Evolutionary conservation across 2,113 vertebrate genomes (phyloP).

Genomic region (Actinemys pallida): DNA sequence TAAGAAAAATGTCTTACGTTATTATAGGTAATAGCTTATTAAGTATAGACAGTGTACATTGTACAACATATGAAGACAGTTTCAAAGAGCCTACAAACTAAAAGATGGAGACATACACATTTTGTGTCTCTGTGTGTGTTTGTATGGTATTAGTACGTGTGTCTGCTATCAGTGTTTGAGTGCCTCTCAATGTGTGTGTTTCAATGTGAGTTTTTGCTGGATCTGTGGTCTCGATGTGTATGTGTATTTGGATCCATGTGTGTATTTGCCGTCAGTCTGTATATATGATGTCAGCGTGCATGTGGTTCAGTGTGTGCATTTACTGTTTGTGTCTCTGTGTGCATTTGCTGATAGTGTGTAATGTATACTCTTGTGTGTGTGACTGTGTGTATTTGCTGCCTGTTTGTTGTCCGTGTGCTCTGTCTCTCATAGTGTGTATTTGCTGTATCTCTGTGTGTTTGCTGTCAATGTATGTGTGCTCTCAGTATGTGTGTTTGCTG

Average conservation of each 20-base stretch:
- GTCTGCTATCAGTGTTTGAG: not conserved
- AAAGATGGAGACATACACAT: not conserved
- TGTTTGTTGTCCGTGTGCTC: not conserved
- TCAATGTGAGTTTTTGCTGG: not conserved
- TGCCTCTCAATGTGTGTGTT: not conserved
- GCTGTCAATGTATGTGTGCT: not conserved
- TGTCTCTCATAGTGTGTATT: not conserved
- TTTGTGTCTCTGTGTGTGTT: rapidly evolving
- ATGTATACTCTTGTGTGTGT: not conserved
- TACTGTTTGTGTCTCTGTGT: not conserved
- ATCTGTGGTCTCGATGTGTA: not conserved
- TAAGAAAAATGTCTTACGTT: not conserved
- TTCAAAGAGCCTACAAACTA: not conserved
- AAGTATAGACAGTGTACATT: not conserved
- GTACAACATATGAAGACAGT: not conserved
- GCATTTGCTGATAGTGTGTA: not conserved
- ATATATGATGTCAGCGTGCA: not conserved
- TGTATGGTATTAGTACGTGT: not conserved
- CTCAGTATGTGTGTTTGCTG: too few species aligned
- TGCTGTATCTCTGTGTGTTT: not conserved
- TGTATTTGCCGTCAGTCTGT: not conserved
- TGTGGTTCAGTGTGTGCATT: not conserved
- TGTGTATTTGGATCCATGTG: not conserved
- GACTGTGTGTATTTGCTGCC: not conserved
- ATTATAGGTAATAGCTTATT: not conserved